phyloP scores from a whole-genome alignment of 2,113 vertebrate genomes.

The Gymnobelideus leadbeateri region DNA sequence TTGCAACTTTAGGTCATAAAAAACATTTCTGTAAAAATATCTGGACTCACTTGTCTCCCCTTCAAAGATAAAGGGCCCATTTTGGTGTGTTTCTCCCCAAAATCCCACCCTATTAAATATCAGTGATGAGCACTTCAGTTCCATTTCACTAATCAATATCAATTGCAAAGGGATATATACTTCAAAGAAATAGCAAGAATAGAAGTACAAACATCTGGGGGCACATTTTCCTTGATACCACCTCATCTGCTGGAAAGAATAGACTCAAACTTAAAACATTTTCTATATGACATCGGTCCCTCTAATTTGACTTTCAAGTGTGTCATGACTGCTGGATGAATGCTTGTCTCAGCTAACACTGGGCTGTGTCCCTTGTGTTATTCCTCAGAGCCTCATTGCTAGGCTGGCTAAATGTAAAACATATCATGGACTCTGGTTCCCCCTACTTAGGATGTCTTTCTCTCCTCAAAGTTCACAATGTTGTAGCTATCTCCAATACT shows the following conservation, averaged over 20 bases:
- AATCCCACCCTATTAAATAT: background rate
- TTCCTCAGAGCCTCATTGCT: background rate
- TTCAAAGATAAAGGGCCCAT: background rate
- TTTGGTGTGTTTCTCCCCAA: background rate
- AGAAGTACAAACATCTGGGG: background rate
- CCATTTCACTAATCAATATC: background rate
- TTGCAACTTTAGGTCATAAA: slow-evolving; percentile 34
- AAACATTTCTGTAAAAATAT: background rate
- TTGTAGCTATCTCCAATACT: no score
- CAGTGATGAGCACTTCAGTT: background rate
- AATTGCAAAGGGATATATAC: no score
- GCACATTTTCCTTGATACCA: background rate
- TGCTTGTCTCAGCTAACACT: background rate
- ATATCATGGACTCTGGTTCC: background rate
- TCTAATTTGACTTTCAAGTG: background rate
- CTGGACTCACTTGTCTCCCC: background rate
- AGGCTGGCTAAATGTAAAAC: no score
- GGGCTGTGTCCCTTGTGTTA: background rate
- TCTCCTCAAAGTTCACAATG: no score
- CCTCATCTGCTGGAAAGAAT: background rate
- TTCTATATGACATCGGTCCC: background rate
- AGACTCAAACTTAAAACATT: background rate
- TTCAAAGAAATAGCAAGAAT: background rate
- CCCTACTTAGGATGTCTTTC: no score
- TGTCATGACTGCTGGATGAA: background rate